Evolutionary conservation across 2,797 vertebrate genomes (phyloP), one percentile per base, ranked within the genome.

Genomic region (Propithecus perrieri): DNA sequence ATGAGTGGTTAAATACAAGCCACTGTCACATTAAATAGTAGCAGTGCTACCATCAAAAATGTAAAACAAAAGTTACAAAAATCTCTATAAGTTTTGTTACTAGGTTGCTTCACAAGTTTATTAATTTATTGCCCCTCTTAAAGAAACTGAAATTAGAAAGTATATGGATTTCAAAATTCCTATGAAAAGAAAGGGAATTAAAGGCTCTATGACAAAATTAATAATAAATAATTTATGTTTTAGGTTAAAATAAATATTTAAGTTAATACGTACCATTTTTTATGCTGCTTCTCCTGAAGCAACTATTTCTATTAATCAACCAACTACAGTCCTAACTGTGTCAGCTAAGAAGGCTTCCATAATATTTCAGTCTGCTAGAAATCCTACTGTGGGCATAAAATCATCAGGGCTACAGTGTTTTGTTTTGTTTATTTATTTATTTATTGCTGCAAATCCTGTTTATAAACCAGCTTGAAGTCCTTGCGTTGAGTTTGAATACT

Each of bases 241-340:
- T 63, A 71, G 65, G 33, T 94, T 67, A 91, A 95, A 92, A 86
- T 75, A 88, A 61, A 84, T 53, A 28, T 69, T 88, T 79, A 81
- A 38, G 41, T 63, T 59, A 91, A 30, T 46, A 71, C 48, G 4
- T 33, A 74, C 41, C 53, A 59, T n/a, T 89, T 72, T 79, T 81
- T 43, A 59, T 57, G 24, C 15, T 57, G 50, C 28, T 79, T 57
- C 24, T 78, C 15, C 35, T 63, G 24, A 95, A 46, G 35, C 46
- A 76, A 26, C 18, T 67, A 72, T 78, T 86, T 90, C 89, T 87
- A 26, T 61, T 72, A 67, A 48, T 24, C 75, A 81, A 85, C 17
- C 26, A 80, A 69, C 7, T 88, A 43, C 4, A 41, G 50, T 61
- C 12, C 30, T 53, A 55, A 92, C 43, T 80, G 5, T 80, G 20